Conservation (phyloP, 2,113 vertebrate species). For the Eolophus roseicapilla region DNA sequence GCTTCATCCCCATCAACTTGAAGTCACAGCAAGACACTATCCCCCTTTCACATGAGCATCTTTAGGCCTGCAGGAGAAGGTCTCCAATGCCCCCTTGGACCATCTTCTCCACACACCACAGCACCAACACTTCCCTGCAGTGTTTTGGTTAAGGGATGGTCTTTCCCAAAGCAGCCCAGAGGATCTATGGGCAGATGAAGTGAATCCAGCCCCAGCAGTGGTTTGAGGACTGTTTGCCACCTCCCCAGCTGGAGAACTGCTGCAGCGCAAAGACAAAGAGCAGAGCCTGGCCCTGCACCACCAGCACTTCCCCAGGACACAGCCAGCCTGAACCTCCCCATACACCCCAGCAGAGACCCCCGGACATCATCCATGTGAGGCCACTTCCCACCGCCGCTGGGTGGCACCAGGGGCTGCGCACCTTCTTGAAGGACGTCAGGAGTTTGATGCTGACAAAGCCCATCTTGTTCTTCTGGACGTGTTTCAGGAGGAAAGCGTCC, state of each 20-base stretch:
- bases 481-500: slow-evolving; percentile 79
- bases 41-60: rapidly evolving
- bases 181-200: rapidly evolving
- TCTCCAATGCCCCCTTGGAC: rapidly evolving
- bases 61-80: not conserved
- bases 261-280: not conserved
- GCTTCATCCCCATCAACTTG: not conserved
- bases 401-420: rapidly evolving
- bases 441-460: slow-evolving; percentile 81
- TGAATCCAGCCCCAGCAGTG: not conserved
- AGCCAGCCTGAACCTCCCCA: not conserved
- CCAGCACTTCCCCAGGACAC: rapidly evolving
- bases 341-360: rapidly evolving
- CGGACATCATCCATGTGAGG: rapidly evolving
- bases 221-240: rapidly evolving
- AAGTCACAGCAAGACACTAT: rapidly evolving
- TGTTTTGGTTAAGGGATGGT: rapidly evolving
- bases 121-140: not conserved
- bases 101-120: rapidly evolving
- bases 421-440: slow-evolving; percentile 81
- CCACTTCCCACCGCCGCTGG: not conserved
- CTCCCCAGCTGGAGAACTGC: not conserved
- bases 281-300: not conserved
- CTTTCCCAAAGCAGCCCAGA: rapidly evolving
- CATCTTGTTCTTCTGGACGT: slow-evolving; percentile 79